Base-by-base conservation (phyloP, 1,140 invertebrate species). In the Conopomorpha cramerella region DNA sequence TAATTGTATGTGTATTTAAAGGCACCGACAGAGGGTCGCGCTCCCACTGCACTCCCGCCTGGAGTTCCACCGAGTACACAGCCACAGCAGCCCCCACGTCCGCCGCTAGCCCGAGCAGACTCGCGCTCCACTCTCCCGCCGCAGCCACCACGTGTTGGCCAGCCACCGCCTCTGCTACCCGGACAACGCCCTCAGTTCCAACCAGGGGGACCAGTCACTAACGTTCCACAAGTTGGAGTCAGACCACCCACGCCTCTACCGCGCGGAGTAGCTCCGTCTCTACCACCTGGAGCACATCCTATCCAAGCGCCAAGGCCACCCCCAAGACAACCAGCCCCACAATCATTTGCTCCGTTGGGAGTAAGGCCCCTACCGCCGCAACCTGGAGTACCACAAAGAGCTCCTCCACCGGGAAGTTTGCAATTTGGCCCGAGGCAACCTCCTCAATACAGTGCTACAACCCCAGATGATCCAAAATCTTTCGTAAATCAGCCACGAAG, bases 151-250 rank as follows among this genome's bases (percentile, higher is more conserved):
- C 51, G 59, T 38, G n/a, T n/a, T n/a, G n/a, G n/a, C n/a, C n/a
- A n/a, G 59, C 56, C 14, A 58, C 43, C 34, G 46, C 48, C 31
- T 54, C 11, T 64, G 64, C 34, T 44, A 47, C 16, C 40, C 39
- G 8, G 70, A 64, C 57, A 52, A 11, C 58, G 78, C 38, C 68
- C 78, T 13, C 66, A 78, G 41, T 78, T 76, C 34, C 63, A 64
- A 39, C 68, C 66, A 2, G 71, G 72, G 34, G 70, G 73, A 12
- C 65, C 66, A 17, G 72, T 72, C 10, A 64, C 55, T n/a, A 59
- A 32, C 30, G 46, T 56, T 27, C 46, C 52, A 16, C 61, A 65
- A 32, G 46, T 71, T 35, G 49, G 39, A 25, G 49, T 55, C 15
- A 55, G 71, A 4, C 40, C 60, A 16, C 59, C 48, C 3, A 43